Evolutionary conservation across 2,888 invertebrate species (phyloP).

Genomic region (Campaea margaritaria): DNA sequence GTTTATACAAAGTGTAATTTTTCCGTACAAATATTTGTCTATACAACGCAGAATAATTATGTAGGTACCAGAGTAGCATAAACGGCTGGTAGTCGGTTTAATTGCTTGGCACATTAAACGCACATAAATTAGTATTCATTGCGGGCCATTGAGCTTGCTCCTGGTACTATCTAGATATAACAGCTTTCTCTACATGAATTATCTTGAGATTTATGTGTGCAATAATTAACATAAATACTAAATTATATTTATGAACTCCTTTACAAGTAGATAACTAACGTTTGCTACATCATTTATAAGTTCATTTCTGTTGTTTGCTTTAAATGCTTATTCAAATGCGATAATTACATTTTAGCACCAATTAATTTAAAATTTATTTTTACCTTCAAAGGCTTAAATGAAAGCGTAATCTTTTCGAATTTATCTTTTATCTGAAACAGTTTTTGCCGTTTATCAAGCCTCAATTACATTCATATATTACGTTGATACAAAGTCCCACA

Average conservation of each 20-base stretch:
- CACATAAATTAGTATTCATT: slow-evolving; percentile 82
- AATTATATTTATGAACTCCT: background rate
- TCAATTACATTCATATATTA: background rate
- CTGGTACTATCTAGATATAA: slow-evolving; percentile 41
- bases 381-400: no score
- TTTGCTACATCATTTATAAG: background rate
- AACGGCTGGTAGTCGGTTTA: slow-evolving; percentile 60
- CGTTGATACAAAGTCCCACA: slow-evolving; percentile 15
- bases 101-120: slow-evolving; percentile 82
- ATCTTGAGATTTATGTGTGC: background rate
- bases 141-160: slow-evolving; percentile 66
- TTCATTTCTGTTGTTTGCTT: no score
- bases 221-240: background rate
- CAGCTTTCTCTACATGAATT: slow-evolving; percentile 31
- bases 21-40: slow-evolving; percentile 9
- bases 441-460: background rate
- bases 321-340: no score
- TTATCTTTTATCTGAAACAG: no score
- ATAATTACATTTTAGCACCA: no score
- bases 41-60: background rate
- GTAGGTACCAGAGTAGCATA: slow-evolving; percentile 34
- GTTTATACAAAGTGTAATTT: no score
- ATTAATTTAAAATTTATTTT: no score
- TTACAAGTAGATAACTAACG: no score
- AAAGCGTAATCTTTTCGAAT: no score